phyloP scores from a whole-genome alignment of 2,797 vertebrate species.

The Clarias platycephalus region DNA sequence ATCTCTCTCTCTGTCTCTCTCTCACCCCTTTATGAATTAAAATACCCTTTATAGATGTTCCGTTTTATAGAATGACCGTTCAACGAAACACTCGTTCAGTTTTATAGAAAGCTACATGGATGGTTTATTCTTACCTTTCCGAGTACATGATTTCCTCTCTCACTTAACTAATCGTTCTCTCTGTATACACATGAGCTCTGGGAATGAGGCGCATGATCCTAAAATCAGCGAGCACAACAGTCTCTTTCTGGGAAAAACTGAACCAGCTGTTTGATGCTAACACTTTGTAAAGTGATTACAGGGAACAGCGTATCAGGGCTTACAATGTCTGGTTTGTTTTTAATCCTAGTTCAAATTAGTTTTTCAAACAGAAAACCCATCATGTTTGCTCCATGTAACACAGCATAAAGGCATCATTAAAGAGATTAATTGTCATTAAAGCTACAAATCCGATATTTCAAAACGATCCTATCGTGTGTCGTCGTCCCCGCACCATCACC shows the following conservation, averaged over 20 bases:
- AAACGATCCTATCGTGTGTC: not conserved
- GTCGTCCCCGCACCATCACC: no score
- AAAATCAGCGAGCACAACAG: slow-evolving; percentile 28
- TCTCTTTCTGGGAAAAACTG: slow-evolving; percentile 36
- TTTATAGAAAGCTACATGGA: not conserved
- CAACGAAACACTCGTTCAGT: no score
- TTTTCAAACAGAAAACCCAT: slow-evolving; percentile 31
- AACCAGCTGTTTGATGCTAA: slow-evolving; percentile 46
- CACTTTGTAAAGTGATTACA: slow-evolving; percentile 42
- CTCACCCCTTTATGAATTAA: not conserved
- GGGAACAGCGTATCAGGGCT: slow-evolving; percentile 41
- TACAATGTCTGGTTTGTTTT: slow-evolving; percentile 42
- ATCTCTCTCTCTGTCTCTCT: not conserved
- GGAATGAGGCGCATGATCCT: slow-evolving; percentile 1
- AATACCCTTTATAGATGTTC: not conserved
- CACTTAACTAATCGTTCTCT: not conserved
- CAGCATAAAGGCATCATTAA: not conserved
- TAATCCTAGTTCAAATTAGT: slow-evolving; percentile 46
- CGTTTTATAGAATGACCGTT: no score
- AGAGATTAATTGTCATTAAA: slow-evolving; percentile 11
- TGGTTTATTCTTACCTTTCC: slow-evolving; percentile 1
- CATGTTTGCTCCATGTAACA: slow-evolving; percentile 30
- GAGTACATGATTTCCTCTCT: not conserved
- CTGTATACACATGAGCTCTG: not conserved
- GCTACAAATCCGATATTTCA: not conserved